Base-by-base conservation (phyloP, 2,113 vertebrate species). In the Chiloscyllium plagiosum region DNA sequence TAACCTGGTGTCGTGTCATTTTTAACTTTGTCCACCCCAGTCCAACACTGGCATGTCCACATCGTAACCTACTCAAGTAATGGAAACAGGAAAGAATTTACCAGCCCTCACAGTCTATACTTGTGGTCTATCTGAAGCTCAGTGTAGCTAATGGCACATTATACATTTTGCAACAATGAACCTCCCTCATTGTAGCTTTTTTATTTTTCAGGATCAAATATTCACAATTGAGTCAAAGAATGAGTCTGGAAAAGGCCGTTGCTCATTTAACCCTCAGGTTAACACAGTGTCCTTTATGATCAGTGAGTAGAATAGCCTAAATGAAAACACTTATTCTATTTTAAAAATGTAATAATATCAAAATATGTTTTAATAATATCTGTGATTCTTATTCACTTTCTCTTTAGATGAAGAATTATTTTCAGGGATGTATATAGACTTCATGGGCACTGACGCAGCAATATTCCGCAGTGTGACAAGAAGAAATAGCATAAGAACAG, bases 381-480 rank as follows among this genome's bases (percentile, higher is more conserved):
- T 78, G 26, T 95, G 47, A 33, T 50, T 24, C 26, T 3, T 26
- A 8, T 78, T 65, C 78, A 26, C 50, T 95, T 95, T 97, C 61
- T 96, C 96, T 96, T 1, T 93, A 99, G 99, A 99, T 96, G 98
- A 99, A 97, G 99, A 99, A 96, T 98, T 99, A 69, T 99, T 99
- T 98, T 99, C 99, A 17, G 99, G 98, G 96, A 98, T 99, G 98
- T 99, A 99, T 96, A 99, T 99, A 92, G 99, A 99, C 98, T 99
- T 99, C 97, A 99, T 99, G 99, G 99, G 99, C 96, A 99, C 99
- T 0, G 99, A 99, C 96, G 98, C 99, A 0, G 99, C 99, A 96
- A 99, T 99, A 98, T 99, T 99, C 97, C 98, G 99, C 96, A 99
- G 99, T 96, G 97, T 99, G 96, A 99, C 99, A 95, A 98, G 96